Evolutionary conservation across 1,140 invertebrate genomes (phyloP), one percentile per base, ranked within the genome.

Genomic region (Aphidius gifuensis): DNA sequence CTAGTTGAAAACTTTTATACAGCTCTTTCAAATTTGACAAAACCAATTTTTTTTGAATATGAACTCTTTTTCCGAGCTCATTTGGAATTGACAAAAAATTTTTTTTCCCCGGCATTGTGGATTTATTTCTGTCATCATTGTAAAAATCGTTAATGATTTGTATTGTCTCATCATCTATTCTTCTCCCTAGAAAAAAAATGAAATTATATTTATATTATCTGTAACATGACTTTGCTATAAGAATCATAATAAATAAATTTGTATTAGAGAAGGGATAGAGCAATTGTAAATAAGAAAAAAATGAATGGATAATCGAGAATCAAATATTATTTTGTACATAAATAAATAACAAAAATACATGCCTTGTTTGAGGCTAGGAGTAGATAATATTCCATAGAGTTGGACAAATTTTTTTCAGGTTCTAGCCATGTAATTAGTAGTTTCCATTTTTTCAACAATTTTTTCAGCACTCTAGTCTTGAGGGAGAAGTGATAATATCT

Each of bases 21-120:
- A 63, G 43, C 49, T 63, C 61, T 63, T 51, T 63, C 42, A 58
- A 63, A 53, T 63, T 63, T 6, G 21, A 58, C n/a, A 63, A 56
- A 32, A 65, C 50, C 5, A 68, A 45, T 32, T 59, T 8, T 61
- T 64, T 64, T 56, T 67, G 66, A 55, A 8, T 11, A 42, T 66
- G 48, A 47, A 21, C 50, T 60, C 53, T 62, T 6, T 40, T 38
- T 32, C 66, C 63, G 56, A 62, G 21, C 38, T 53, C 51, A 40
- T 59, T 50, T 32, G 58, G 48, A 4, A 67, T 39, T n/a, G 63
- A 43, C 40, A 65, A 43, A 54, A 46, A 67, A 67, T 67, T 60
- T 56, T 67, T 67, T 62, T 62, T 64, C 9, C 62, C 65, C n/a
- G 63, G 66, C 54, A 62, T 57, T 4, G 11, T 56, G 7, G 4